phyloP scores from a whole-genome alignment of 2,113 vertebrate species.

The Neolamprologus fasciatus region DNA sequence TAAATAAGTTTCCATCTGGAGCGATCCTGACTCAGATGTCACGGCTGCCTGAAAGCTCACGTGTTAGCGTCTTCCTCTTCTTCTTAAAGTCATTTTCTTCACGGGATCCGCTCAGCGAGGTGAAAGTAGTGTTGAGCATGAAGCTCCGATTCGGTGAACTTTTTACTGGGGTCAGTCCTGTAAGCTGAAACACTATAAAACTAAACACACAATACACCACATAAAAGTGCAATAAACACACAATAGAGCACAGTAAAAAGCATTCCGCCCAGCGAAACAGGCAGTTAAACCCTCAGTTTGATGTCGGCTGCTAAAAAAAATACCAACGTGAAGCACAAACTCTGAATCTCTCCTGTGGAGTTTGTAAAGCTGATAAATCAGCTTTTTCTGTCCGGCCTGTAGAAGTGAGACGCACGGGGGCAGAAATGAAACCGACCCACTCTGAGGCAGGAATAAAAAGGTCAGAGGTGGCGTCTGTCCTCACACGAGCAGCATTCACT shows the following conservation, averaged over 20 bases:
- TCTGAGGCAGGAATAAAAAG: not conserved
- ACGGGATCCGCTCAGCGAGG: not conserved
- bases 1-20: not conserved
- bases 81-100: not conserved
- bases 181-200: not conserved
- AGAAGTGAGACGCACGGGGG: not conserved
- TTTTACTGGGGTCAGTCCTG: not conserved
- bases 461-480: not conserved
- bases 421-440: not conserved
- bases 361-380: not conserved
- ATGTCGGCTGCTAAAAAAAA: not conserved
- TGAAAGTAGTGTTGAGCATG: not conserved
- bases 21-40: not conserved
- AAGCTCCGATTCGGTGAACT: not conserved
- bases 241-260: not conserved
- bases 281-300: not conserved
- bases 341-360: not conserved
- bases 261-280: not conserved
- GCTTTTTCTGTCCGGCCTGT: fast-evolving
- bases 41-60: not conserved
- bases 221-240: not conserved
- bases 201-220: not conserved
- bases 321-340: not conserved
- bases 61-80: not conserved
- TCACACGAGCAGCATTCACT: not conserved